Percentiles rank a stretch among this genome's conserved stretches.
Conservation (phyloP, 2,113 vertebrate genomes). For the Oostethus manadensis region DNA sequence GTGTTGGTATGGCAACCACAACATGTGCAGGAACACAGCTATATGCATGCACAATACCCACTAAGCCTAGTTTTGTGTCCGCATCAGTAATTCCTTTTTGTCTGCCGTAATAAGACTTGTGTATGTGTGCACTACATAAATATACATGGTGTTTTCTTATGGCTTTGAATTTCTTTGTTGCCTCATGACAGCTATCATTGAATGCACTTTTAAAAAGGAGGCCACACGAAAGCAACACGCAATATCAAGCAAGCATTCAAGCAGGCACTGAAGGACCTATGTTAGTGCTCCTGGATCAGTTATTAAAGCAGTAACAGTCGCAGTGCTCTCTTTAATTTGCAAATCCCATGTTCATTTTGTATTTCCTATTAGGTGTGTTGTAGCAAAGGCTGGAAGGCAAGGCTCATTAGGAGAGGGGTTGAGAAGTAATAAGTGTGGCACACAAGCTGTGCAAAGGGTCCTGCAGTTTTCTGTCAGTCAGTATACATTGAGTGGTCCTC, state of each 20-base stretch:
- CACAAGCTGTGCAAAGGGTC: constrained; percentile 32
- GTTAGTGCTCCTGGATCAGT: no score
- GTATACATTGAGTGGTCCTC: constrained; percentile 3
- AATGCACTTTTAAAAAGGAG: constrained; percentile 14
- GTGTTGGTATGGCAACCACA: constrained; percentile 55
- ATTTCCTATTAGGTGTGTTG: constrained; percentile 1
- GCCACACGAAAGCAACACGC: constrained; percentile 7
- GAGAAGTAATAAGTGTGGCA: constrained; percentile 21
- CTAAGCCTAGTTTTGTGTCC: constrained; percentile 3
- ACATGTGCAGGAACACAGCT: constrained; percentile 25
- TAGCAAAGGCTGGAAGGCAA: constrained; percentile 11
- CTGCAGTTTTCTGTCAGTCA: not conserved
- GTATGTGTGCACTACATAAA: not conserved
- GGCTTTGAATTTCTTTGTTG: constrained; percentile 28
- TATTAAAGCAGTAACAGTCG: no score
- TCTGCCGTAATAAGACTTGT: constrained; percentile 6
- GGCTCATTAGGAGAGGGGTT: constrained; percentile 17
- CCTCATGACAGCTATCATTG: constrained; percentile 41
- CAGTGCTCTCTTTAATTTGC: constrained; percentile 15
- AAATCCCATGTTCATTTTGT: constrained; percentile 12
- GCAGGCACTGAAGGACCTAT: not conserved
- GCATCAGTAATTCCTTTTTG: constrained; percentile 1
- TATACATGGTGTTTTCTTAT: not conserved
- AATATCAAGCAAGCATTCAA: constrained; percentile 13
- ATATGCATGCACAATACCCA: constrained; percentile 3